These are phyloP conservation scores for Neotragus pygmaeus DNA, from an alignment of 2,113 vertebrate species.

Conservation along the genomic window DNA sequence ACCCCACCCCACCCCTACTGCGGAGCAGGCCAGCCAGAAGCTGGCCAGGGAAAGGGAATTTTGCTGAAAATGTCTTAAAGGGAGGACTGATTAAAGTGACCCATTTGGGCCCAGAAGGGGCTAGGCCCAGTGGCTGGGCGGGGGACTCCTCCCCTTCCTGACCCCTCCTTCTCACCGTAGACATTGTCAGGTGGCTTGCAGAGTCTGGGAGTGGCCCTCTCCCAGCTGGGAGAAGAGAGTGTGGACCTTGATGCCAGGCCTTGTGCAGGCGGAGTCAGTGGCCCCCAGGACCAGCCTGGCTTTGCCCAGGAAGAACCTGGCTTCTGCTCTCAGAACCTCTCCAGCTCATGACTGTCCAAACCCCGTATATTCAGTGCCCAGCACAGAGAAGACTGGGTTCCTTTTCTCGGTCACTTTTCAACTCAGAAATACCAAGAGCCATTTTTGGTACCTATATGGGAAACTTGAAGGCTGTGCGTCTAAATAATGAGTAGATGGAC, in stretches of 20 bases:
- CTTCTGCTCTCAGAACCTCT: neutral
- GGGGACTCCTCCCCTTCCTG: neutral
- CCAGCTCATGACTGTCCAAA: neutral
- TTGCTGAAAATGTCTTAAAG: neutral
- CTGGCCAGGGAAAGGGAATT: neutral
- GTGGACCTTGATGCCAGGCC: neutral
- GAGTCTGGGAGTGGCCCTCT: neutral
- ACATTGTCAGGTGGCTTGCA: slow-evolving; percentile 22
- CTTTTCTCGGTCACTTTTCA: neutral
- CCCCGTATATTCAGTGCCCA: rapidly evolving
- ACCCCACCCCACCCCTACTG: neutral
- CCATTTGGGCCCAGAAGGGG: neutral
- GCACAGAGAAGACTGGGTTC: neutral
- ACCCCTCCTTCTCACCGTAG: neutral
- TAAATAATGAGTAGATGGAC: neutral
- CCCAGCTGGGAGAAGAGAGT: neutral
- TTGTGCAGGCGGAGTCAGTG: rapidly evolving
- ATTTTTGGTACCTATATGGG: neutral
- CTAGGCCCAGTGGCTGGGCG: neutral
- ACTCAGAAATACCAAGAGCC: neutral
- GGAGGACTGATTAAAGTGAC: neutral
- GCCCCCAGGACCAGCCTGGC: neutral
- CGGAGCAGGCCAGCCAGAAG: neutral
- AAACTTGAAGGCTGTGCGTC: neutral
- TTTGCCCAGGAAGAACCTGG: neutral